Base-by-base conservation (phyloP, 2,888 invertebrate species). In the Digitonthophagus gazella region DNA sequence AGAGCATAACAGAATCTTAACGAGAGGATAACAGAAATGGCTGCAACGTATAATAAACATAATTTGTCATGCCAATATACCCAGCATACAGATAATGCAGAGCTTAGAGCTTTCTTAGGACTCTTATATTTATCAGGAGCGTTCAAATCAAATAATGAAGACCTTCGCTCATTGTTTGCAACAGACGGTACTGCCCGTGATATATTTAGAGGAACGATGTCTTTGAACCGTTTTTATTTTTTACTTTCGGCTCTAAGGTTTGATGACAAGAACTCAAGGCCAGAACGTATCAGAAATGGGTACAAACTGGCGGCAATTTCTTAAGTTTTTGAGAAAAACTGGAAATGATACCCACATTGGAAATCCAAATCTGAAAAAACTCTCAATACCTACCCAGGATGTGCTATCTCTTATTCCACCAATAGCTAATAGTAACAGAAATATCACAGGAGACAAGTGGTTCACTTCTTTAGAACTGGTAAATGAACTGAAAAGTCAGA, bases 371-470 rank as follows among this genome's bases (percentile, higher is more conserved):
- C 74, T 76, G 71, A 75, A 73, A 72, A 76, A 77, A 69, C 71
- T 75, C 5, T 65, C 68, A 15, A 75, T 75, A 65, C 77, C 79
- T 54, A 77, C 76, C 0, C 78, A 79, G 61, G 69, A 75, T 14
- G 76, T 78, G 11, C 61, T 79, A 69, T 69, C 75, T 15, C 66
- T 79, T 4, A 65, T 71, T 20, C 73, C 76, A 70, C 73, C 74
- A 61, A 70, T 80, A 67, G 65, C 71, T 65, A 71, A 75, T n/a
- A 76, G 74, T 4, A 77, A 78, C 61, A 67, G 76, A 54, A 67
- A 67, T 58, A 72, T 78, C 3, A 79, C 77, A 16, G 74, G 73
- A n/a, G 78, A 78, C 61, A 79, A 79, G 71, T 79, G 78, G 76
- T 78, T 78, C 71, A 70, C 75, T 15, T 78, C 77, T 2, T 71